Evolutionary conservation across 2,888 invertebrate genomes (phyloP), one percentile per base, ranked within the genome.

Genomic region (Drosophila stalkeri): DNA sequence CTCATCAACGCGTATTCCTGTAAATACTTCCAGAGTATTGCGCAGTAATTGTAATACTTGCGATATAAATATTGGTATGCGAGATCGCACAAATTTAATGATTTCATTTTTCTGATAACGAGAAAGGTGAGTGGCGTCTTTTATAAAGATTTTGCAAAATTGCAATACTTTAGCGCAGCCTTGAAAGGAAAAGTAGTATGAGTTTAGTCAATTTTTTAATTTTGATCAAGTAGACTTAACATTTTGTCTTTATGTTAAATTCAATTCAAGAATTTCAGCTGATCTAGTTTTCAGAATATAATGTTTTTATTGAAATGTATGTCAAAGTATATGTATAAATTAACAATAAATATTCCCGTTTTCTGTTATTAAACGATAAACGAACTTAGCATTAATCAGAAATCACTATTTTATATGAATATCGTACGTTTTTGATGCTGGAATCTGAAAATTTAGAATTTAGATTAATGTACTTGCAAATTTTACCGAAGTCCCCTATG

Each of bases 31-130:
- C 79, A 95, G 94, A 52, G 95, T 93, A 57, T 94, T 95, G 74
- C 95, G 94, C 54, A 95, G 89, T 69, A 96, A 94, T 78, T 94
- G 94, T 68, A 95, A 94, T 65, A 95, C 92, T 89, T 95, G 95
- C 57, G 94, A 94, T 91, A 95, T 93, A 82, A 96, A 95, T 59
- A 95, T 93, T n/a, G 95, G 95, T 69, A 96, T 93, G 71, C 95
- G 94, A 33, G 95, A 94, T 88, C 95, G 95, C 43, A 95, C 94
- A 91, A 95, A 95, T 86, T 95, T 94, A 68, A 96, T 95, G 31
- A 96, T 95, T 91, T 95, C 95, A 86, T 95, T 94, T 74, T 95
- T 93, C 86, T 96, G 96, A 76, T 94, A 94, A 67, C 94, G 93
- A 9, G 95, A 94, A 71, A 96, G 92, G 81, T 95, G 95, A 44